Evolutionary conservation across 1,140 invertebrate genomes (phyloP), one percentile per base, ranked within the genome.

Genomic region (Maniola jurtina): DNA sequence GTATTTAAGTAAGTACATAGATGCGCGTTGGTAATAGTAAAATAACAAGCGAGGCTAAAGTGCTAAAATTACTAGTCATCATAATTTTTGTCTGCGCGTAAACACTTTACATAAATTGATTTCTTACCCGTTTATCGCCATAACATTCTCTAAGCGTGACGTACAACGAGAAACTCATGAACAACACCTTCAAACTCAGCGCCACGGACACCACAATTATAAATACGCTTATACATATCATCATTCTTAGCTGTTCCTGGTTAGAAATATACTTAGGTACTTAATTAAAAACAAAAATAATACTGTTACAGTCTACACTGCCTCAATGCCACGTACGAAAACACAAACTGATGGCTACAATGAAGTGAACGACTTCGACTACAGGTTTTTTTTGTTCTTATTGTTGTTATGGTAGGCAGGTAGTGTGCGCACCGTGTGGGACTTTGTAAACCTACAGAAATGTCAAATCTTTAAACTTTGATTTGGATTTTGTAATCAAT

Each of bases 121-220:
- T 38, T 14, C 35, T 58, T n/a, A 58, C 56, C 56, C 38, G 35
- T 40, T 36, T 58, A 1, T 58, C 56, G 15, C 14, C 48, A 52
- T 52, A 58, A 33, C 36, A 54, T 11, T 61, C 15, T 38, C 45
- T 67, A 4, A 67, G 47, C 16, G 65, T 67, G 25, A 67, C 65
- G 36, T 56, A 67, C 59, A 67, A 57, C 14, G 65, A 67, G 34
- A 67, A 67, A 48, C 50, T 67, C 50, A 67, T 45, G 36, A 67
- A 67, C 65, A 67, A 56, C 34, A 67, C 54, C 58, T 67, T 67
- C 16, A 67, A 61, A 61, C 48, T 61, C 10, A 67, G 36, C 33
- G 65, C 65, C 10, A 67, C 54, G 34, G 65, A 61, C 36, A 61
- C 65, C 58, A 67, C 65, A 48, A 67, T 57, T 61, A 67, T 55